Conservation (phyloP, 1,140 invertebrate genomes). For the Nilaparvata lugens region DNA sequence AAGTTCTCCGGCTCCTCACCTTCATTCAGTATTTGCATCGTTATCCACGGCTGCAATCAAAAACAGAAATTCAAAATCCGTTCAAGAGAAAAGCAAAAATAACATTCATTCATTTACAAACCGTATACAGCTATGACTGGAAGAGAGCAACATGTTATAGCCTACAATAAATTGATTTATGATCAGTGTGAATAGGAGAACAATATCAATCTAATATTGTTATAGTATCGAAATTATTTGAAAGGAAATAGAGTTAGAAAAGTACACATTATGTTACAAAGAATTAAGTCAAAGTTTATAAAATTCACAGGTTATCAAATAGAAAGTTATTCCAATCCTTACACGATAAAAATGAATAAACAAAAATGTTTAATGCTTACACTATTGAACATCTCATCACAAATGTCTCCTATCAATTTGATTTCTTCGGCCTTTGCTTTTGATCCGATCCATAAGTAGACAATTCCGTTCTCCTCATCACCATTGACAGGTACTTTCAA, state of each 20-base stretch:
- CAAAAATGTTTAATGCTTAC: slow-evolving; percentile 34
- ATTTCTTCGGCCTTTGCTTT: slow-evolving; percentile 84
- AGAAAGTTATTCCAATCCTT: background rate
- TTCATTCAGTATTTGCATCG: slow-evolving; percentile 80
- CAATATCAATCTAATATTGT: too few relatives aligned
- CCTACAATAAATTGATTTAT: too few relatives aligned
- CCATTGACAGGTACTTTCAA: slow-evolving; percentile 93
- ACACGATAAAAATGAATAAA: background rate
- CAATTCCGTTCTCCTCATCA: slow-evolving; percentile 78
- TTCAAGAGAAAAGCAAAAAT: background rate
- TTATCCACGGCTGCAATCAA: slow-evolving; percentile 58
- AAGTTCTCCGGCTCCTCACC: slow-evolving; percentile 98
- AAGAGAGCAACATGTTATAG: too few relatives aligned
- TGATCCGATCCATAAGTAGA: slow-evolving; percentile 96
- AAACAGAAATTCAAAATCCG: slow-evolving; percentile 4
- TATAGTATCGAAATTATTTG: too few relatives aligned
- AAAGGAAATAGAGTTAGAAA: too few relatives aligned
- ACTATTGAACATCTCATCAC: slow-evolving; percentile 87
- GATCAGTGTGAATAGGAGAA: too few relatives aligned
- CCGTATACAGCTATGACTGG: too few relatives aligned
- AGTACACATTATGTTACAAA: too few relatives aligned
- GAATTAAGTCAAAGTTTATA: background rate
- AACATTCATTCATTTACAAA: background rate
- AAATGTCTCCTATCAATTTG: slow-evolving; percentile 83
- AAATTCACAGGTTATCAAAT: background rate